These are phyloP conservation scores for Copidosoma aretas DNA, from an alignment of 2,888 invertebrate species.

Conservation along the genomic window DNA sequence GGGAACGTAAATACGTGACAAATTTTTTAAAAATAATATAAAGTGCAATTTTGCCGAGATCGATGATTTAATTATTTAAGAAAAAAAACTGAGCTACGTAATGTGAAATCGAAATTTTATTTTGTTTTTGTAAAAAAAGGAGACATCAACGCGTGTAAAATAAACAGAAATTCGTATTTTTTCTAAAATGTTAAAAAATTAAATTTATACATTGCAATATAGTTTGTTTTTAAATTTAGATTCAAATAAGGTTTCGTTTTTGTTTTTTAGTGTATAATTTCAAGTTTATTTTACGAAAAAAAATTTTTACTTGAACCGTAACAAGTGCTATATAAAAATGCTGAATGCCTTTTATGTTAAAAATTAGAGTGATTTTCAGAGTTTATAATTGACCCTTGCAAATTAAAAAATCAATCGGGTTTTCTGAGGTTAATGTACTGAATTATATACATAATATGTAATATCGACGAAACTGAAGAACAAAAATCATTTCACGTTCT, in stretches of 20 bases:
- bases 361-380: too few species aligned
- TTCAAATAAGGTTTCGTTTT: neutral
- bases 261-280: neutral
- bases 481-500: constrained; percentile 20
- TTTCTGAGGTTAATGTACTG: too few species aligned
- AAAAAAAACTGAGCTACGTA: constrained; percentile 12
- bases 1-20: constrained; percentile 4
- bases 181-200: constrained; percentile 14
- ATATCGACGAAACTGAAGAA: too few species aligned
- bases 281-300: too few species aligned
- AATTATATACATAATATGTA: too few species aligned
- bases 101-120: constrained; percentile 15
- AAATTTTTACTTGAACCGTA: too few species aligned
- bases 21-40: constrained; percentile 15
- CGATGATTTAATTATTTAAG: constrained; percentile 17
- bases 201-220: too few species aligned
- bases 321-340: too few species aligned
- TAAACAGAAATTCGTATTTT: constrained; percentile 10
- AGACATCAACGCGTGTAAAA: constrained; percentile 19
- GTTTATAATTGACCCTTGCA: too few species aligned
- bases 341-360: too few species aligned
- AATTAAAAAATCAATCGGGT: too few species aligned
- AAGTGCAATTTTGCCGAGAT: constrained; percentile 27
- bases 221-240: neutral
- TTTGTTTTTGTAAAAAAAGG: constrained; percentile 19